phyloP scores from a whole-genome alignment of 2,888 invertebrate species.

The Calliphora vomitoria region DNA sequence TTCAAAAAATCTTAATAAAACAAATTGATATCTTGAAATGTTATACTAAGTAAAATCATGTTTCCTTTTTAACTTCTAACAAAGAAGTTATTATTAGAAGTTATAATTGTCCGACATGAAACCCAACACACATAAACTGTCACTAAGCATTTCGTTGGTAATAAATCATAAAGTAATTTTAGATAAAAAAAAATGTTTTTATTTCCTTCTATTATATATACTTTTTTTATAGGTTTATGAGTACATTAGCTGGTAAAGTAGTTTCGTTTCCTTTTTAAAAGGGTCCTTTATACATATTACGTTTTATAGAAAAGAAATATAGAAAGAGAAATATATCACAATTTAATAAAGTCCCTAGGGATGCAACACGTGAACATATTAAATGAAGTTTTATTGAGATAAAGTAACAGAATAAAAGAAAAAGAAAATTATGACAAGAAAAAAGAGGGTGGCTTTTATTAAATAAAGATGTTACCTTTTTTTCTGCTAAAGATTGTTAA shows the following conservation, averaged over 20 bases:
- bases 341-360: constrained; percentile 82
- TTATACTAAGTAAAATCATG: too few species aligned
- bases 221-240: constrained; percentile 40
- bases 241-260: constrained; percentile 47
- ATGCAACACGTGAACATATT: constrained; percentile 81
- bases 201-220: constrained; percentile 12
- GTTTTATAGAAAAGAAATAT: not conserved
- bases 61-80: not conserved
- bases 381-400: constrained; percentile 67
- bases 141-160: constrained; percentile 49
- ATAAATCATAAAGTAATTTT: constrained; percentile 71
- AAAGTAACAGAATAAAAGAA: not conserved
- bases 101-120: not conserved
- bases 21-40: not conserved
- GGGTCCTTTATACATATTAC: constrained; percentile 35
- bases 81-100: constrained; percentile 1
- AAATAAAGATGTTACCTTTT: constrained; percentile 6
- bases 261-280: constrained; percentile 6
- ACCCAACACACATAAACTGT: constrained; percentile 35
- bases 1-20: not conserved
- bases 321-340: constrained; percentile 51
- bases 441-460: constrained; percentile 22
- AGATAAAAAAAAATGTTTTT: constrained; percentile 55
- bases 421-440: not conserved
- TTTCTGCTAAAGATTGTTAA: not conserved